phyloP scores from a whole-genome alignment of 35 echinoderm and acorn worm genomes.

The Heliocidaris erythrogramma region DNA sequence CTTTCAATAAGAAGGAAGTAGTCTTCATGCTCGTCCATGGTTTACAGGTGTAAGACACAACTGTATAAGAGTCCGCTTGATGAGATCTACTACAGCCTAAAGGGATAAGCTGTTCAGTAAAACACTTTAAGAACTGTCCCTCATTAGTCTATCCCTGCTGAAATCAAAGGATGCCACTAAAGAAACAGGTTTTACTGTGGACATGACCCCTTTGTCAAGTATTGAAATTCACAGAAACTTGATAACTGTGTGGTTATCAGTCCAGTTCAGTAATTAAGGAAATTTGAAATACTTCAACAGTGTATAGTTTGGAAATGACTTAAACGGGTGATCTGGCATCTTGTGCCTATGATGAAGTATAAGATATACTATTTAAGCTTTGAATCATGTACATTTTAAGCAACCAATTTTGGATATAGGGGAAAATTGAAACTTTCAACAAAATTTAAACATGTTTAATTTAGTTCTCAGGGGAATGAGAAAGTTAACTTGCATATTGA shows the following conservation, averaged over 20 bases:
- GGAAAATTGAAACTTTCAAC: not conserved
- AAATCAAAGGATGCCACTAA: not conserved
- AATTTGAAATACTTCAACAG: not conserved
- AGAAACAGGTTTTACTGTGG: slow-evolving; percentile 2
- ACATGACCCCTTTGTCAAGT: not conserved
- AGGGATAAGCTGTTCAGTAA: not conserved
- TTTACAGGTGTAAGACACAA: not conserved
- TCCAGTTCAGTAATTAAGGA: not conserved
- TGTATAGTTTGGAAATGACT: not conserved
- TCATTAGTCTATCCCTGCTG: not conserved
- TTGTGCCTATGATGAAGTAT: not conserved
- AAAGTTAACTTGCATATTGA: not conserved
- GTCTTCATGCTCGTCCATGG: no score
- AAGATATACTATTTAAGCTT: not conserved
- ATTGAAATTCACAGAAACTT: not conserved
- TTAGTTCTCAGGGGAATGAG: not conserved
- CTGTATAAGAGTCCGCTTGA: not conserved
- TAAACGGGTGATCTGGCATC: not conserved
- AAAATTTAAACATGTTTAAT: not conserved
- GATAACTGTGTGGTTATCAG: not conserved
- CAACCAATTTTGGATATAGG: not conserved
- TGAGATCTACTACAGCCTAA: not conserved
- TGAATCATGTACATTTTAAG: not conserved
- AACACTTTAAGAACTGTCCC: not conserved
- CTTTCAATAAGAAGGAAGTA: not conserved